These are phyloP conservation scores for Vombatus ursinus DNA, from an alignment of 2,113 vertebrate genomes.

Conservation along the genomic window DNA sequence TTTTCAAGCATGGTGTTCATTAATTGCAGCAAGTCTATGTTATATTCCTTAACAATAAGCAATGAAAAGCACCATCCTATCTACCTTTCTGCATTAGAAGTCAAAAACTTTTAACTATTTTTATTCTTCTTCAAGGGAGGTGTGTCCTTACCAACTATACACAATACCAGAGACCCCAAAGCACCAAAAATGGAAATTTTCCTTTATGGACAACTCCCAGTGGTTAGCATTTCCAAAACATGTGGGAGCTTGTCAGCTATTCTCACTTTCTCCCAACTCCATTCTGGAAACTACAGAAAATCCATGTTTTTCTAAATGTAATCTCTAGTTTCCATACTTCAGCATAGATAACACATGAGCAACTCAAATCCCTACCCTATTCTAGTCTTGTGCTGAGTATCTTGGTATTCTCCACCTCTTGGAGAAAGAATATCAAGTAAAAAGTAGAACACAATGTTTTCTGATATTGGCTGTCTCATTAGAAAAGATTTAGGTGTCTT, in stretches of 20 bases:
- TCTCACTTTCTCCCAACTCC: neutral
- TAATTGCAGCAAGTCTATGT: neutral
- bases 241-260: neutral
- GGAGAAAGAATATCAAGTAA: conserved; percentile 3
- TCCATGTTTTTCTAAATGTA: neutral
- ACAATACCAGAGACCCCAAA: neutral
- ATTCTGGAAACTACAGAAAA: neutral
- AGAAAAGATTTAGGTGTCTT: neutral
- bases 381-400: neutral
- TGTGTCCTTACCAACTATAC: neutral
- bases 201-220: neutral
- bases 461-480: conserved; percentile 23
- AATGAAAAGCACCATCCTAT: neutral
- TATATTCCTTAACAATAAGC: neutral
- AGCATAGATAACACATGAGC: neutral
- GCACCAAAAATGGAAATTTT: conserved; percentile 15
- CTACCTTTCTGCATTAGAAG: neutral
- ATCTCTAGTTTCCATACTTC: neutral
- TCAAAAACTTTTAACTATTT: neutral
- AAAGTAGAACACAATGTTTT: conserved; percentile 14
- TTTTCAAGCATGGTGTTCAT: neutral
- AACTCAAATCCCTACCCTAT: conserved; percentile 13
- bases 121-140: neutral
- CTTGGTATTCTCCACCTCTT: conserved; percentile 1
- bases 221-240: neutral